These are phyloP conservation scores for Neomorphus geoffroyi DNA, from an alignment of 2,797 vertebrate species.

Conservation along the genomic window DNA sequence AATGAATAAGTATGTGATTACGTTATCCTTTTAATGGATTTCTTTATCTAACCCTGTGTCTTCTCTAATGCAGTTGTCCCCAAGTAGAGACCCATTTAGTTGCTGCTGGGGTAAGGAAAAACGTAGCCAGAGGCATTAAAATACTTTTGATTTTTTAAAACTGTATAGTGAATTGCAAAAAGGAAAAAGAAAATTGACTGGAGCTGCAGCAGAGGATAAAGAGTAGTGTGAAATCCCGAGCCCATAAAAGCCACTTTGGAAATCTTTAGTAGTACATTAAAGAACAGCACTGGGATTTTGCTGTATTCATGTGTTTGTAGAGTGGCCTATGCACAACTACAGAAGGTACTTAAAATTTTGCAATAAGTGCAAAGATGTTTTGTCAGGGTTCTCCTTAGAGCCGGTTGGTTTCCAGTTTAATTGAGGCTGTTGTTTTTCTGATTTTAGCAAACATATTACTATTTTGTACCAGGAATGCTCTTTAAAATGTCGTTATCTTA, in stretches of 20 bases:
- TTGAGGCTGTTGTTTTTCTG: not conserved
- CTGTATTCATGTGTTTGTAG: not conserved
- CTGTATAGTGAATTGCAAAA: not conserved
- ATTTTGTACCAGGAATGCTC: not conserved
- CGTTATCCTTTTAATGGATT: not conserved
- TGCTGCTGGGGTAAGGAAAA: constrained; percentile 5
- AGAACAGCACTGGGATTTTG: not conserved
- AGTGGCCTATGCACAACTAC: not conserved
- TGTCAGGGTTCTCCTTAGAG: not conserved
- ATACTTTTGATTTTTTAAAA: not conserved
- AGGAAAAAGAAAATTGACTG: not conserved
- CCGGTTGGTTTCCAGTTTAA: not conserved
- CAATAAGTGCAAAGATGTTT: not conserved
- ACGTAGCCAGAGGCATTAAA: not conserved
- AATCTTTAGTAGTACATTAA: not conserved
- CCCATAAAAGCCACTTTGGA: not conserved
- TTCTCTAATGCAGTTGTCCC: not conserved
- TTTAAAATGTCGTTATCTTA: not conserved
- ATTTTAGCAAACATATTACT: not conserved
- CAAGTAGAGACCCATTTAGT: not conserved
- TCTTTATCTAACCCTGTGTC: not conserved
- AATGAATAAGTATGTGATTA: constrained; percentile 14
- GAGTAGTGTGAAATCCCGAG: not conserved
- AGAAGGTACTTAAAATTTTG: not conserved
- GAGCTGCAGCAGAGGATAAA: not conserved